Evolutionary conservation across 1,140 invertebrate genomes (phyloP).

Genomic region (Trichoplusia ni): DNA sequence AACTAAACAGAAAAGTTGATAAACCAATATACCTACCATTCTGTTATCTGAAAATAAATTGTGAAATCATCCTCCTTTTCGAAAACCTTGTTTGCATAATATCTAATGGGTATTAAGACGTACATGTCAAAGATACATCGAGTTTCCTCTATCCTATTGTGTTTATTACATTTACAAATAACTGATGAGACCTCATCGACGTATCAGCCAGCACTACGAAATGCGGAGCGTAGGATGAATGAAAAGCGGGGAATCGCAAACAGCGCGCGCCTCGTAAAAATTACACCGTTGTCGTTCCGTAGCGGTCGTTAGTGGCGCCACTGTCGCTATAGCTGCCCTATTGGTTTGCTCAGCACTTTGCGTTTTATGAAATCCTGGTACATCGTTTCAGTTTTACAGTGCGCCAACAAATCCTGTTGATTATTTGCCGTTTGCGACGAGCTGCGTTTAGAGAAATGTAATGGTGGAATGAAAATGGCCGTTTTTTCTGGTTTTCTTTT

Average conservation of each 20-base stretch:
- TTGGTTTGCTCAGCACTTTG: constrained; percentile 21
- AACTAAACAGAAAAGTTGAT: too few relatives aligned
- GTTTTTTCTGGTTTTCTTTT: too few relatives aligned
- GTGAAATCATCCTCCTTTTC: too few relatives aligned
- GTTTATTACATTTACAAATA: too few relatives aligned
- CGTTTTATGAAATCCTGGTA: constrained; percentile 27
- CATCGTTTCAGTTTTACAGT: background rate
- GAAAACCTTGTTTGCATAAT: too few relatives aligned
- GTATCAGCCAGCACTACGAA: constrained; percentile 9
- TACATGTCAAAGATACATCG: too few relatives aligned
- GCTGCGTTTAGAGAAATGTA: too few relatives aligned
- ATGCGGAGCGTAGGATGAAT: constrained; percentile 43
- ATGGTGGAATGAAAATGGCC: too few relatives aligned
- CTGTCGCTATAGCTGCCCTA: constrained; percentile 22
- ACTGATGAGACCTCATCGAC: constrained; percentile 7
- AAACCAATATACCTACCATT: too few relatives aligned
- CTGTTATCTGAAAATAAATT: too few relatives aligned
- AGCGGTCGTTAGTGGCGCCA: constrained; percentile 37
- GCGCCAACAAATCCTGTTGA: background rate
- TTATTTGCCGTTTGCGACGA: background rate
- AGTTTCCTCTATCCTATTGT: background rate
- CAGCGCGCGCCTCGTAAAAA: constrained; percentile 42
- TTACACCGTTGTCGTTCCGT: constrained; percentile 32
- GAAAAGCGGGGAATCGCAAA: constrained; percentile 47
- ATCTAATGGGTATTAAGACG: too few relatives aligned